Evolutionary conservation across 1,140 invertebrate genomes (phyloP), one percentile per base, ranked within the genome.

Genomic region (Samia ricini): DNA sequence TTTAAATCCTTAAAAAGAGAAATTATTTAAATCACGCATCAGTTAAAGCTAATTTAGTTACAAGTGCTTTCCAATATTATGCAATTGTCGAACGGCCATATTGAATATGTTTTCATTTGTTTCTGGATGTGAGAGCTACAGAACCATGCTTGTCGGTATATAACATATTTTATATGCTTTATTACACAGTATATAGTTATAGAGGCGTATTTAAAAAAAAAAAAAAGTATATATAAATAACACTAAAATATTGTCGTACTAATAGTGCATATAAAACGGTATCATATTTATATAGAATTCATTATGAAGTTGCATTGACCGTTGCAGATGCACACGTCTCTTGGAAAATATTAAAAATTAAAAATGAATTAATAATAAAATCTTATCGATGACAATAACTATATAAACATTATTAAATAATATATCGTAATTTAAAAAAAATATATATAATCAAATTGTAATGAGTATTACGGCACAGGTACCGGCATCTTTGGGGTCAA

Each of bases 391-490:
- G 21, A 51, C n/a, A n/a, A 20, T 21, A 51, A 51, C 21, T 20
- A 48, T 10, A 48, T 48, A 7, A 19, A 2, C 21, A 51, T 51
- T 51, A 51, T 51, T 51, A 51, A n/a, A 12, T 51, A 51, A 29
- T 21, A 21, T 51, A 18, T 20, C 21, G 60, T 59, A 64, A 64
- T 69, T 67, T 68, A 23, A 59, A 24, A 24, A 24, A 50, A 10
- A 18, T 56, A 29, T 21, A 52, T 20, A 19, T 71, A 76, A 74
- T 69, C 66, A 70, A 74, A 72, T 70, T 64, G 72, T 77, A 79
- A 60, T 63, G 86, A 90, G 88, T 88, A 91, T 90, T 86, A 81
- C 77, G 68, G 64, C 84, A 85, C 85, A 90, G 89, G 87, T 90
- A 91, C 88, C 79, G 85, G 75, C 79, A 78, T 84, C n/a, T 79